Conservation (phyloP, 2,888 invertebrate genomes). For the Drosophila demipolita region DNA sequence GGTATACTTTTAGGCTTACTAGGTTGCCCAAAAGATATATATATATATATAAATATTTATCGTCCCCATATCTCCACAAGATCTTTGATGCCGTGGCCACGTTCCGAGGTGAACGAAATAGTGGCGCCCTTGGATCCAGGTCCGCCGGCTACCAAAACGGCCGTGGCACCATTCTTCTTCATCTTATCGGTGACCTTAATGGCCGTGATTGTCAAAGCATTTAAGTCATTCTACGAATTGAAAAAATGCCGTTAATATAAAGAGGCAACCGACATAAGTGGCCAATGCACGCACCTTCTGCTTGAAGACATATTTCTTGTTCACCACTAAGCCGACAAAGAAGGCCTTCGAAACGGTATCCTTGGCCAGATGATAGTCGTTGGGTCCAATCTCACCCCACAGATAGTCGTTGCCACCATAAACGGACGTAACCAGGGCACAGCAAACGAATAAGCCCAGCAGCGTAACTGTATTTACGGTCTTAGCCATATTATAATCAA, state of each 20-base stretch:
- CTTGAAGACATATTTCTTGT: constrained; percentile 70
- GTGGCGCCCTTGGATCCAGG: constrained; percentile 84
- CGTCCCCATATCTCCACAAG: constrained; percentile 72
- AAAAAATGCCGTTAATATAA: not conserved
- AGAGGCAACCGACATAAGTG: not conserved
- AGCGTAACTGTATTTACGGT: constrained; percentile 19
- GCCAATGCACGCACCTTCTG: constrained; percentile 61
- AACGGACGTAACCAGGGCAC: constrained; percentile 43
- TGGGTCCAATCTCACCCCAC: constrained; percentile 70
- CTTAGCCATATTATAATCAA: constrained; percentile 24
- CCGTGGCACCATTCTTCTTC: constrained; percentile 82
- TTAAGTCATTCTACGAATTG: constrained; percentile 50
- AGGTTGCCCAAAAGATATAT: not conserved
- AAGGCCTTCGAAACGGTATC: constrained; percentile 68
- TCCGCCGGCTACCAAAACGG: constrained; percentile 84
- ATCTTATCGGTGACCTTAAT: constrained; percentile 65
- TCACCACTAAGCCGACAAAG: constrained; percentile 63
- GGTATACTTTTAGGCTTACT: constrained; percentile 44
- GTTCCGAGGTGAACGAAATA: constrained; percentile 85
- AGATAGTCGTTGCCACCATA: constrained; percentile 68
- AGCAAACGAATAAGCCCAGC: constrained; percentile 34
- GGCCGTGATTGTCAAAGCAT: constrained; percentile 72
- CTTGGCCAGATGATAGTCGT: constrained; percentile 72
- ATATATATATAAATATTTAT: constrained; percentile 13
- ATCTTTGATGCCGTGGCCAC: constrained; percentile 84